Evolutionary conservation across 2,113 vertebrate species (phyloP).

Genomic region (Microcebus ravelobensis): DNA sequence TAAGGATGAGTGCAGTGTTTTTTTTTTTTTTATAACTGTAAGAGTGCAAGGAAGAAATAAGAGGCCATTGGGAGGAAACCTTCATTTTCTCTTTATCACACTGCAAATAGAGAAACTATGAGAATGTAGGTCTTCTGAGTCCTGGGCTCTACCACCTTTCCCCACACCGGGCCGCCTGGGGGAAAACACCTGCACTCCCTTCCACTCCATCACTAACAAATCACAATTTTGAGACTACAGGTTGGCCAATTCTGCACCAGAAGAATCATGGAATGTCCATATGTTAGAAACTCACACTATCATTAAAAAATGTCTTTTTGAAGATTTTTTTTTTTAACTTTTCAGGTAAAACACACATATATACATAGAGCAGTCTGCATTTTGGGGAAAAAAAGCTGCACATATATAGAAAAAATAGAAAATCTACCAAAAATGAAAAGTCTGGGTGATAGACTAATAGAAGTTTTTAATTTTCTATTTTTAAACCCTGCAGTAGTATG

Average conservation of each 20-base stretch:
- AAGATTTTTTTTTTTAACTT: not conserved
- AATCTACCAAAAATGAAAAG: not conserved
- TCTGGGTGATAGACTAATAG: not conserved
- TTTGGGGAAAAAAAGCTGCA: not conserved
- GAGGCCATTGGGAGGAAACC: not conserved
- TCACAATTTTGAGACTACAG: not conserved
- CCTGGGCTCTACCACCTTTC: not conserved
- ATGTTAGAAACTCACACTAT: too few relatives aligned
- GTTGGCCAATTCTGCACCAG: not conserved
- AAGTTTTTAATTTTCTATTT: slow-evolving; percentile 14
- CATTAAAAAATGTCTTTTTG: not conserved
- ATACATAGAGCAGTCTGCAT: not conserved
- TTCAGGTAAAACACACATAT: not conserved
- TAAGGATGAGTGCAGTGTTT: not conserved
- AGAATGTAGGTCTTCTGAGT: not conserved
- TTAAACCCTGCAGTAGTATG: not conserved
- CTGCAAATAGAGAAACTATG: not conserved
- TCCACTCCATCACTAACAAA: not conserved
- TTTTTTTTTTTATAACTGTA: not conserved
- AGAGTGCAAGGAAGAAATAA: not conserved
- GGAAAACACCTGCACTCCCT: not conserved
- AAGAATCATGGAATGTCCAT: not conserved
- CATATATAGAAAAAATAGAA: not conserved
- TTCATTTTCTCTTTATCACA: not conserved
- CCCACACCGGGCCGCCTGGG: too few relatives aligned